Percentiles rank a stretch among this genome's conserved stretches.
phyloP scores from a whole-genome alignment of 2,797 vertebrate species.

The Hozukius guyotensis region DNA sequence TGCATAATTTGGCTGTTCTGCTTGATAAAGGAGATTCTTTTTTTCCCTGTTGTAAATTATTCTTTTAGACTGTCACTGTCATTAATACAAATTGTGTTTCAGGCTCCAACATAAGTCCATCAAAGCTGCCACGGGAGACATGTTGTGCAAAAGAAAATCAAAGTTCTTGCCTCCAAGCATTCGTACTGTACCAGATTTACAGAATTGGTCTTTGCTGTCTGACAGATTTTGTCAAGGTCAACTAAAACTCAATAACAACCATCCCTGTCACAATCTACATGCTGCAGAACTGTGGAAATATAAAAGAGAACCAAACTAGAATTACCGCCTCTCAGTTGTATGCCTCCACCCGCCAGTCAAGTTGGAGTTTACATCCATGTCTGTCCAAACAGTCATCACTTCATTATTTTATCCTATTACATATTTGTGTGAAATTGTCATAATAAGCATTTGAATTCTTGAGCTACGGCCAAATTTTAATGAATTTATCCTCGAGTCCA shows the following conservation, averaged over 20 bases:
- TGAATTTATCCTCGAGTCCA: not conserved
- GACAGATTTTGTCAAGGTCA: not conserved
- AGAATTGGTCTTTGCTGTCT: not conserved
- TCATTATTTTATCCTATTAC: not conserved
- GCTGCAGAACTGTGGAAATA: not conserved
- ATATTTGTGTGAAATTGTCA: not conserved
- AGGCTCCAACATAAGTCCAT: slow-evolving; percentile 27
- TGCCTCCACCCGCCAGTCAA: not conserved
- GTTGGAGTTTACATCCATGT: not conserved
- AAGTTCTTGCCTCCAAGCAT: not conserved
- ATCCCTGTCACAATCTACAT: not conserved
- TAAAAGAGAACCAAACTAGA: not conserved
- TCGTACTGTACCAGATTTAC: not conserved
- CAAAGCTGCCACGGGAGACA: slow-evolving; percentile 43
- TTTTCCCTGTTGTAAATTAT: slow-evolving; percentile 56
- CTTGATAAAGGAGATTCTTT: slow-evolving; percentile 59
- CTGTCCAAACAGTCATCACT: not conserved
- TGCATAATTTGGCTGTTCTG: slow-evolving; percentile 69
- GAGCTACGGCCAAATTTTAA: not conserved
- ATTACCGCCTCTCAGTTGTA: not conserved
- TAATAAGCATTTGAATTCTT: not conserved
- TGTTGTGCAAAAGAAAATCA: slow-evolving; percentile 2
- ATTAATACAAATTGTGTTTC: slow-evolving; percentile 57
- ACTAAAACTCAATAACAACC: not conserved
- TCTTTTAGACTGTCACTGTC: slow-evolving; percentile 51